These are phyloP conservation scores for Eudasyphora cyanicolor DNA, from an alignment of 2,888 invertebrate species.

Conservation along the genomic window DNA sequence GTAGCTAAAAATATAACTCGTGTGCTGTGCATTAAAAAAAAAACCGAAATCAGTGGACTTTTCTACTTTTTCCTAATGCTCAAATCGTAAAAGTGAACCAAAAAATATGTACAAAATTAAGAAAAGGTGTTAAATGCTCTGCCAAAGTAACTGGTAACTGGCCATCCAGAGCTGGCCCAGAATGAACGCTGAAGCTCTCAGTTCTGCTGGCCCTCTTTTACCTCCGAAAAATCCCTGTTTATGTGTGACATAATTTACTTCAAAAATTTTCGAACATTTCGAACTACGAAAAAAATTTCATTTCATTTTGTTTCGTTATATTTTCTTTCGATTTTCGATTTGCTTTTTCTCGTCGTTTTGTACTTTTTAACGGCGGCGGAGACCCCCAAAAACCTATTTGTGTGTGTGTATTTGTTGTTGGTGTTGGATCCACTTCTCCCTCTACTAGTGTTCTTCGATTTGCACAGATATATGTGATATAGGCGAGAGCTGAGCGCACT, in stretches of 20 bases:
- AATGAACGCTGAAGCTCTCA: background rate
- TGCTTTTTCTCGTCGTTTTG: conserved; percentile 21
- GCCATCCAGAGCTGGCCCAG: background rate
- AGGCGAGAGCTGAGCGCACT: background rate
- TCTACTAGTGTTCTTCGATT: conserved; percentile 37
- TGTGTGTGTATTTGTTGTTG: conserved; percentile 42
- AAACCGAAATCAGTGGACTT: conserved; percentile 27
- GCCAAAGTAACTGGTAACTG: background rate
- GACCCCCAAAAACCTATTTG: conserved; percentile 58
- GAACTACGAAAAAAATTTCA: conserved; percentile 46
- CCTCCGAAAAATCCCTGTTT: conserved; percentile 62
- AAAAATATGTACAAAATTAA: conserved; percentile 29
- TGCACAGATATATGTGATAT: background rate
- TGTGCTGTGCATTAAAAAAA: conserved; percentile 67
- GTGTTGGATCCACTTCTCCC: conserved; percentile 31
- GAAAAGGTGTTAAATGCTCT: background rate
- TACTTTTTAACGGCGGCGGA: conserved; percentile 61
- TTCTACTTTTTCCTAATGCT: background rate
- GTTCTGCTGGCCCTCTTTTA: conserved; percentile 6
- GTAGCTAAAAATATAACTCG: conserved; percentile 68
- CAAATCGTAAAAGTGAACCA: conserved; percentile 1
- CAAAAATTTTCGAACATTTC: conserved; percentile 62
- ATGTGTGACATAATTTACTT: conserved; percentile 68
- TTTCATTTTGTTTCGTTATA: conserved; percentile 41
- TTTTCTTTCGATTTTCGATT: background rate